Evolutionary conservation across 2,113 vertebrate species (phyloP), one percentile per base, ranked within the genome.

Genomic region (Oryzias javanicus): DNA sequence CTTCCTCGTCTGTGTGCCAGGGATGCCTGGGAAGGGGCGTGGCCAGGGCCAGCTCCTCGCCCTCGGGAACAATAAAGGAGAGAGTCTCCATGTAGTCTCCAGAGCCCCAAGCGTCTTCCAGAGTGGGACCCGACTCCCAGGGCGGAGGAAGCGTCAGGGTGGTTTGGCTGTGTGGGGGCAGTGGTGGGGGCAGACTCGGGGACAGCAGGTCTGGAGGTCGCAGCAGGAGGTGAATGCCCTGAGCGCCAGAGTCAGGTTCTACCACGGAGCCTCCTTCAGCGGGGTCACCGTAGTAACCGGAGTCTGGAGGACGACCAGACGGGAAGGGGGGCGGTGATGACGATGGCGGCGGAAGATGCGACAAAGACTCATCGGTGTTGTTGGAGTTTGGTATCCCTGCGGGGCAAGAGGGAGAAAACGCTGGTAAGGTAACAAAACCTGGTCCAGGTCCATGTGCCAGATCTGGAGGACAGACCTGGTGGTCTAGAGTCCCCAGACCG

Each of bases 41-140:
- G 68, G 75, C 70, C 0, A 84, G 75, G 10, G 76, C 69, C 49
- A 91, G 2, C 41, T 90, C 93, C 70, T 91, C 91, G 0, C 81
- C 88, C 20, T 92, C 92, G 1, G 85, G 88, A 0, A 80, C 72
- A 69, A 90, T 78, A 48, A 92, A 64, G 14, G 92, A 90, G 64
- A 94, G 74, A 0, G 94, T 94, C 84, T 97, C 94, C 4, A 89
- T 45, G 46, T 94, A 91, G 69, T 95, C 94, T 0, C 95, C 95
- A 0, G 96, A 97, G 4, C 93, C 95, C 88, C 88, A 78, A 0
- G 94, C 92, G 6, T 89, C 90, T 49, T 94, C 94, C 6, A 81
- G 57, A 4, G 90, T 85, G 35, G 88, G 84, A 0, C 81, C 49
- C 62, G 51, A 90, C 68, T 76, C 88, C 80, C 70, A 92, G 70